Evolutionary conservation across 2,113 vertebrate genomes (phyloP).

Genomic region (Perccottus glenii): DNA sequence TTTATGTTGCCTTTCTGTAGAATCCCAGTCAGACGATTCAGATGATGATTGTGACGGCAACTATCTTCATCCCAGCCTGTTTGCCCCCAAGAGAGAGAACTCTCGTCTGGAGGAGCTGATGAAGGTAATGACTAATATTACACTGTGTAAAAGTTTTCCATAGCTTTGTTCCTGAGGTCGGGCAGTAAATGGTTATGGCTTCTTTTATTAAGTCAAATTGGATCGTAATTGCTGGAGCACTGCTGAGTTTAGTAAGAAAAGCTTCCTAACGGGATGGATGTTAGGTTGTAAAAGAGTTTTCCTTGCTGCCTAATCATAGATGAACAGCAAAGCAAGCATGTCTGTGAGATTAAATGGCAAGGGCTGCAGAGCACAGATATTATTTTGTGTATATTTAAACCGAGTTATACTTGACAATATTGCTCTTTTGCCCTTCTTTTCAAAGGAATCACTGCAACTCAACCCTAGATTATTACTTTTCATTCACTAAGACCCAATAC

Average conservation of each 20-base stretch:
- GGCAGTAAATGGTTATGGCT: slow-evolving; percentile 6
- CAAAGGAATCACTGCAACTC: too few species aligned
- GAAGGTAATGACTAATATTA: slow-evolving; percentile 79
- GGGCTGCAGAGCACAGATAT: too few species aligned
- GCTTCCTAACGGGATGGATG: background rate
- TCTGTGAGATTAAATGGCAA: too few species aligned
- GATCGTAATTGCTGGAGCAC: slow-evolving; percentile 1
- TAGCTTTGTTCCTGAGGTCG: slow-evolving; percentile 4
- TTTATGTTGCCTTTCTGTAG: slow-evolving; percentile 50
- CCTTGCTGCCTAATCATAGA: background rate
- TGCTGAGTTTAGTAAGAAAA: slow-evolving; percentile 6
- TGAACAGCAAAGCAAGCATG: background rate
- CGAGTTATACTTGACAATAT: too few species aligned
- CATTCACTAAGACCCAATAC: too few species aligned
- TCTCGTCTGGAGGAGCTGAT: slow-evolving; percentile 92
- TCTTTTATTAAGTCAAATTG: slow-evolving; percentile 9
- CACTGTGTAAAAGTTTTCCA: background rate
- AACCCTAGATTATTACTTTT: too few species aligned
- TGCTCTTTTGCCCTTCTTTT: too few species aligned
- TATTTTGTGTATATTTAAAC: too few species aligned
- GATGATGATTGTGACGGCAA: slow-evolving; percentile 86
- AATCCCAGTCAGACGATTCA: slow-evolving; percentile 84
- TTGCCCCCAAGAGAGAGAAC: slow-evolving; percentile 87
- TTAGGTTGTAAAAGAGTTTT: background rate
- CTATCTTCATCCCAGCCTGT: slow-evolving; percentile 96